These are phyloP conservation scores for Melitaea cinxia DNA, from an alignment of 1,140 invertebrate genomes.

Conservation along the genomic window DNA sequence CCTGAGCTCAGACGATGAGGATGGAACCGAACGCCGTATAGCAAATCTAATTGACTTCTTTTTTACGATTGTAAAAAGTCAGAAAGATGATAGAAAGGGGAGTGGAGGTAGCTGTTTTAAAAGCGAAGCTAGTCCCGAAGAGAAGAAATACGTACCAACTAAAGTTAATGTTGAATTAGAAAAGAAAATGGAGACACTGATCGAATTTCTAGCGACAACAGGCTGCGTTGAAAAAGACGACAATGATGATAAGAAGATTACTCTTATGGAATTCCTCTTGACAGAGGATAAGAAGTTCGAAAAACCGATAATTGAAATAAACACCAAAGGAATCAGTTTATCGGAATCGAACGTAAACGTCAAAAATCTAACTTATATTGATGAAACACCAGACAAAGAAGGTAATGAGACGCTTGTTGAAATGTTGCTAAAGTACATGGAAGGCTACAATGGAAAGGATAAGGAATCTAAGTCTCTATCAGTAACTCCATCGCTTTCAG, in stretches of 20 bases:
- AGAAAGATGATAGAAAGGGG: constrained; percentile 69
- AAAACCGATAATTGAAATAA: constrained; percentile 67
- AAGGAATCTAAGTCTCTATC: constrained; percentile 61
- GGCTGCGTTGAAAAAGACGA: constrained; percentile 70
- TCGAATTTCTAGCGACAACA: constrained; percentile 72
- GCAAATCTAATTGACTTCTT: constrained; percentile 79
- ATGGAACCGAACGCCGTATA: constrained; percentile 69
- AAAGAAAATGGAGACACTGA: constrained; percentile 77
- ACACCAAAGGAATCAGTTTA: constrained; percentile 58
- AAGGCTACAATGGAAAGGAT: constrained; percentile 64
- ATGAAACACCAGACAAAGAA: constrained; percentile 75
- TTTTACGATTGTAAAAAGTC: constrained; percentile 76
- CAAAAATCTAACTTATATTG: constrained; percentile 71
- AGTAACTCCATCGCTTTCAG: constrained; percentile 66
- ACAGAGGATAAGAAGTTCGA: constrained; percentile 61
- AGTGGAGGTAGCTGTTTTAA: constrained; percentile 77
- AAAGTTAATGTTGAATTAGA: constrained; percentile 72
- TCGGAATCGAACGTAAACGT: constrained; percentile 74
- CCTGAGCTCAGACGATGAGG: constrained; percentile 66
- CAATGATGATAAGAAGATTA: constrained; percentile 72
- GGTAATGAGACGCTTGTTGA: constrained; percentile 72
- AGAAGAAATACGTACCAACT: constrained; percentile 55
- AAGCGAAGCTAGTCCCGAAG: constrained; percentile 70
- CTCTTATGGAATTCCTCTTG: constrained; percentile 75
- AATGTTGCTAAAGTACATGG: constrained; percentile 78